Evolutionary conservation across 1,140 invertebrate genomes (phyloP), one percentile per base, ranked within the genome.

Genomic region (Zaprionus lachaisei): DNA sequence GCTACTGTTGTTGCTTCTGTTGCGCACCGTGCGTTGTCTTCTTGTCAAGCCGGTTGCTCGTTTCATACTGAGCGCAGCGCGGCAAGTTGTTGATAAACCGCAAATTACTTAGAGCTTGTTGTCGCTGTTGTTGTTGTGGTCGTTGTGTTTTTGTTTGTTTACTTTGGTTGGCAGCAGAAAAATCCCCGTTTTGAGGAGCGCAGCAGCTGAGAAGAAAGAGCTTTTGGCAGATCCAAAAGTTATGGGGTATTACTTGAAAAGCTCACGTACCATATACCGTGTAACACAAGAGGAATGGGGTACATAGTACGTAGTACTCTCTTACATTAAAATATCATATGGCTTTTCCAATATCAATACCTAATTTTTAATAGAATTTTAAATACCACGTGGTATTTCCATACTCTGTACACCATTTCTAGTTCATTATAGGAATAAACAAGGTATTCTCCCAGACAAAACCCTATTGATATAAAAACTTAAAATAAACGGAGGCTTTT

Each of bases 31-130:
- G 72, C 60, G 41, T 4, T 58, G 15, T n/a, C 66, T 58, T 72
- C 79, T 60, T 60, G 65, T 54, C 73, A 60, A 78, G 64, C 56
- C 78, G 71, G 69, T 69, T 49, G 81, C 68, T 54, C 57, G 73
- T 69, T 69, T 51, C 54, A 41, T 72, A 89, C 77, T 86, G 72
- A 87, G 44, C 41, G 38, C 28, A 69, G 63, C 37, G 20, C 58
- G 41, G 41, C 66, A 2, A 63, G 51, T 69, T 69, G 63, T 63
- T 67, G 62, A 65, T 66, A 41, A 87, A 67, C 72, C 65, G n/a
- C 61, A 64, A 41, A 71, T 57, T 51, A 64, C 56, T 31, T n/a
- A 47, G 37, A 47, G 17, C 15, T 17, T 37, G 3, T 14, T 4
- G 20, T 56, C 24, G 38, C 15, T 34, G 7, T 24, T 63, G 2